phyloP scores from a whole-genome alignment of 1,140 invertebrate genomes.

The Lysiphlebus fabarum region DNA sequence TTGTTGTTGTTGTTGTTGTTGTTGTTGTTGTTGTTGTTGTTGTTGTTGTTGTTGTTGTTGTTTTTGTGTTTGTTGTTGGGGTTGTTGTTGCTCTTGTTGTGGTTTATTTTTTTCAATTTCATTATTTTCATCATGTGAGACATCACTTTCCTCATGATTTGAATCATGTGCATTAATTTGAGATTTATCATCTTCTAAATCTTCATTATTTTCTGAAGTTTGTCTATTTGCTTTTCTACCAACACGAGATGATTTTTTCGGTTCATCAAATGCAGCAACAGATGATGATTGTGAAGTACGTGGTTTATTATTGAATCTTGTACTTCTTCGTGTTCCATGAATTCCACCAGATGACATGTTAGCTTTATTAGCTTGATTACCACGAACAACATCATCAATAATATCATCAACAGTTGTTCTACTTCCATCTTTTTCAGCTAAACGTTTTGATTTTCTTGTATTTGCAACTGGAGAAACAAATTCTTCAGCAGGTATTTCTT shows the following conservation, averaged over 20 bases:
- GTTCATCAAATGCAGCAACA: slow-evolving; percentile 38
- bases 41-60: slow-evolving; percentile 3
- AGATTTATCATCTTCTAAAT: slow-evolving; percentile 59
- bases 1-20: background rate
- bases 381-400: slow-evolving; percentile 80
- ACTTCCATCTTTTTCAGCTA: slow-evolving; percentile 73
- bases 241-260: slow-evolving; percentile 63
- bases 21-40: background rate
- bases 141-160: slow-evolving; percentile 28
- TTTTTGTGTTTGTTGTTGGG: background rate
- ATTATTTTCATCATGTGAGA: slow-evolving; percentile 23
- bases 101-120: slow-evolving; percentile 5
- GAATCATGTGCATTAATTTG: slow-evolving; percentile 36
- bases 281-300: slow-evolving; percentile 20
- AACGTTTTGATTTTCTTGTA: slow-evolving; percentile 71
- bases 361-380: slow-evolving; percentile 47
- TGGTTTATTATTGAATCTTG: slow-evolving; percentile 43
- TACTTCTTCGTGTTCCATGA: slow-evolving; percentile 42
- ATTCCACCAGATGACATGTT: slow-evolving; percentile 27
- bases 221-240: slow-evolving; percentile 59
- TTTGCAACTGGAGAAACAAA: slow-evolving; percentile 61
- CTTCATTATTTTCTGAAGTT: slow-evolving; percentile 62
- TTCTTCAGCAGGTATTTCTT: slow-evolving; percentile 63
- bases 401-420: slow-evolving; percentile 77
- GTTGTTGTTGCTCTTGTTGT: slow-evolving; percentile 6